Evolutionary conservation across 2,797 vertebrate species (phyloP), one percentile per base, ranked within the genome.

Genomic region (Setipinna tenuifilis): DNA sequence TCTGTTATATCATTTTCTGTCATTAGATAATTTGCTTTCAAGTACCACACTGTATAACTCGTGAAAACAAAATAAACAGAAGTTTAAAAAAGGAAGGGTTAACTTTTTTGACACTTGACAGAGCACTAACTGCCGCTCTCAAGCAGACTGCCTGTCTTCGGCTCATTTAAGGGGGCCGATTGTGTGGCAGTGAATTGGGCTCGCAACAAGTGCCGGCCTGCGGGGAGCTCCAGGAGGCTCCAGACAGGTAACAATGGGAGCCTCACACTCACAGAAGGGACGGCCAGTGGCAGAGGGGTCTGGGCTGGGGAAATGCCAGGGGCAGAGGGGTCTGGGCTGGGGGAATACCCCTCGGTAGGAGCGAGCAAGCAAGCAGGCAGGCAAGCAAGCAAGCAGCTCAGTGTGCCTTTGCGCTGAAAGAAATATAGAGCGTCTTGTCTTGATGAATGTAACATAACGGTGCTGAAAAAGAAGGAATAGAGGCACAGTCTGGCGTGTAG

Each of bases 141-240:
- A 9, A 7, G 2, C 19, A 78, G 17, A 44, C 71, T 44, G 35
- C 16, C 71, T 78, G 71, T 78, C 35, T 21, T 44, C 16, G 41
- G 31, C 71, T 78, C 71, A 78, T 78, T 78, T 78, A 54, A 54
- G 50, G 35, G 71, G 19, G 6, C 71, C 9, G 19, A 78, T 78
- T 78, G 71, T 78, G 17, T 78, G 35, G 6, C 35, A 9, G 31
- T 78, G 35, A 78, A 78, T 44, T 78, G 71, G 58, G 35, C 83
- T 83, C 54, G 87, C 82, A 71, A 84, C 89, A 91, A 90, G 87
- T 90, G 88, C 85, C 17, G 2, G 83, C 90, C 83, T 90, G 90
- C 90, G 86, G 87, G 80, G 85, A 87, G 86, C 91, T 87, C 88
- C 86, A 91, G 91, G 90, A 85, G 87, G 48, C 82, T 61, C 78